phyloP scores from a whole-genome alignment of 1,140 invertebrate species.

The Drosophila sturtevanti region DNA sequence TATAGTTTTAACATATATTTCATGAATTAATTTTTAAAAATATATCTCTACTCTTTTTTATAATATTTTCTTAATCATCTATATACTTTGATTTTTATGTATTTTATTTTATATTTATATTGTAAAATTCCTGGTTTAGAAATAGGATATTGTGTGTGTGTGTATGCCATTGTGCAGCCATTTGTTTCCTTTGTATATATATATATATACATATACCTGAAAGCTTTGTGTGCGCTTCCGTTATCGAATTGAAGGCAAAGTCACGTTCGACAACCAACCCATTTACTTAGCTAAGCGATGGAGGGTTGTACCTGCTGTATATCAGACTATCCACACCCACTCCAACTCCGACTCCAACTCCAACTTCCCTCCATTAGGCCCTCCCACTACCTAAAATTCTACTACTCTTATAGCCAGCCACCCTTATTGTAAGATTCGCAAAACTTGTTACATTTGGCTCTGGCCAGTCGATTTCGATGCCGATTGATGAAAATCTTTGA shows the following conservation, averaged over 20 bases:
- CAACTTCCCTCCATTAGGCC: constrained; percentile 5
- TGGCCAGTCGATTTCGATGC: constrained; percentile 5
- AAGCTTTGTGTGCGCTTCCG: constrained; percentile 30
- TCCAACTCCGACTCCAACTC: constrained; percentile 11
- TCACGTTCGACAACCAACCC: constrained; percentile 75
- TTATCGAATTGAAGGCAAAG: constrained; percentile 49
- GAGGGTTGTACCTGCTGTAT: constrained; percentile 69
- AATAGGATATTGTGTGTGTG: not conserved
- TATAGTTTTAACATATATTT: too few species aligned
- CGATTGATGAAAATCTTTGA: constrained; percentile 74
- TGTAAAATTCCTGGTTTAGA: too few species aligned
- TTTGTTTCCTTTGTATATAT: constrained; percentile 1
- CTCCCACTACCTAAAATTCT: not conserved
- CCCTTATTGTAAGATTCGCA: constrained; percentile 55
- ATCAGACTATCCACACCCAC: constrained; percentile 26
- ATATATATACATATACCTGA: constrained; percentile 18
- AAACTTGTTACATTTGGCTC: constrained; percentile 60
- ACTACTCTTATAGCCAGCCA: not conserved
- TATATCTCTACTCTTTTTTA: too few species aligned
- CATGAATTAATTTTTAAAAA: too few species aligned
- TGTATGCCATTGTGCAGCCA: constrained; percentile 48
- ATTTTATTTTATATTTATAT: not conserved
- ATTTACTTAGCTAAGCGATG: constrained; percentile 80
- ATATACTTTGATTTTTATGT: not conserved
- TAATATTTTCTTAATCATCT: not conserved